A percentile compares a stretch with the other conserved stretches of the same genome.
Conservation (phyloP, 2,113 vertebrate genomes). For the Notarius lentiginosus region DNA sequence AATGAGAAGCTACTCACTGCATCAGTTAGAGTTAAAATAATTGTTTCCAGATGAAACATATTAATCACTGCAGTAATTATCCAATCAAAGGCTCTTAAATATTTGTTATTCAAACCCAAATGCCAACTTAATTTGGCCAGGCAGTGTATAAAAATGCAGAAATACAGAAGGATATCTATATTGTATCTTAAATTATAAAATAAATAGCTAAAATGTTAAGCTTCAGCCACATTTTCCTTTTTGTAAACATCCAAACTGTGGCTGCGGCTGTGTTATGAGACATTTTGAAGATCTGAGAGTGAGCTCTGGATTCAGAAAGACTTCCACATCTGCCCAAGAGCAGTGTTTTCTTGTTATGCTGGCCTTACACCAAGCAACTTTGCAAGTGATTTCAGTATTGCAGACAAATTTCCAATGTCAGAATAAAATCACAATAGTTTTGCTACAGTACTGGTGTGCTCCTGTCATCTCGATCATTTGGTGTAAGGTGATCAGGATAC, state of each 20-base stretch:
- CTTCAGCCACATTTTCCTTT: neutral
- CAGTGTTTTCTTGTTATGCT: neutral
- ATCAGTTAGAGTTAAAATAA: no score
- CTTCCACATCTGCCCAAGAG: neutral
- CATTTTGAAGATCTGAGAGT: neutral
- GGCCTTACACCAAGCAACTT: neutral
- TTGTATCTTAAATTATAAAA: neutral
- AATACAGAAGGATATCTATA: neutral
- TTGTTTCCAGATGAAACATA: no score
- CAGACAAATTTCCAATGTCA: neutral
- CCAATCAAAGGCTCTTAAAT: no score
- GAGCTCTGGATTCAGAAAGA: neutral
- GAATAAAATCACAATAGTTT: no score
- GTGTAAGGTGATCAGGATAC: no score
- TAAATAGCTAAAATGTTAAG: constrained; percentile 8
- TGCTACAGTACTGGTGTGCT: no score
- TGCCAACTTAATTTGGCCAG: no score
- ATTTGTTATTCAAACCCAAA: no score
- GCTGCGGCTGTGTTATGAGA: neutral
- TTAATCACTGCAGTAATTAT: no score
- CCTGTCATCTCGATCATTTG: no score
- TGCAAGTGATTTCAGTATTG: neutral
- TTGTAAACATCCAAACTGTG: neutral
- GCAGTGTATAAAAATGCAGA: neutral
- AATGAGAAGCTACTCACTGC: no score